Evolutionary conservation across 2,888 invertebrate species (phyloP).

Genomic region (Drosophila heteroneura): DNA sequence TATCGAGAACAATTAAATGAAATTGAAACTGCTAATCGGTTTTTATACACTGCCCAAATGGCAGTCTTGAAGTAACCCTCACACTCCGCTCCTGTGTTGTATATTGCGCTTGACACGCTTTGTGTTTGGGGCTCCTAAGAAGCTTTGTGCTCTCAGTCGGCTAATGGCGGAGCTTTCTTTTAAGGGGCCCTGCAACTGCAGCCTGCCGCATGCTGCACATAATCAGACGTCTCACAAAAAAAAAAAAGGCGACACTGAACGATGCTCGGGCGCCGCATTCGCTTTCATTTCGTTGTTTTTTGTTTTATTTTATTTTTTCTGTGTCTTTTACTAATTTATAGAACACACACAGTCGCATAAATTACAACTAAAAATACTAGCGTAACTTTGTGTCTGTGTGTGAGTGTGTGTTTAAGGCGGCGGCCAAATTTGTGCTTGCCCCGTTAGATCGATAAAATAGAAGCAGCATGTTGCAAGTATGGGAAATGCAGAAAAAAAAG

Average conservation of each 20-base stretch:
- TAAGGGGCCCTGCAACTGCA: conserved; percentile 19
- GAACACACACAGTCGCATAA: conserved; percentile 29
- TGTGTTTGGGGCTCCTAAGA: conserved; percentile 15
- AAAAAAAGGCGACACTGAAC: conserved; percentile 23
- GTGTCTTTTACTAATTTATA: conserved; percentile 37
- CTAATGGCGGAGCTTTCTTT: conserved; percentile 41
- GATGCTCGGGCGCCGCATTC: conserved; percentile 40
- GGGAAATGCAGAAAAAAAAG: conserved; percentile 35
- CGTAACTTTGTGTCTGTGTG: neutral
- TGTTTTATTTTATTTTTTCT: neutral
- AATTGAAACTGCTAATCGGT: conserved; percentile 31
- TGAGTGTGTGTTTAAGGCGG: conserved; percentile 43
- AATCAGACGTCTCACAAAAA: conserved; percentile 37
- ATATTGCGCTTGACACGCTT: conserved; percentile 65
- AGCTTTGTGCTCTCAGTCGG: conserved; percentile 37
- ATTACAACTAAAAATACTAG: conserved; percentile 45
- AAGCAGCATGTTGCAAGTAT: conserved; percentile 37
- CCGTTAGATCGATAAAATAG: conserved; percentile 75
- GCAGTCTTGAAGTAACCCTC: conserved; percentile 11
- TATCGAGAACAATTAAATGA: conserved; percentile 28
- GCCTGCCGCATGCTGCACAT: conserved; percentile 35
- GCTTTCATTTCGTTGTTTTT: conserved; percentile 47
- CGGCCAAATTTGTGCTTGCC: conserved; percentile 40
- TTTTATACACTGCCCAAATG: conserved; percentile 4
- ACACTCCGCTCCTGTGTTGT: conserved; percentile 45